These are phyloP conservation scores for Hylaeus volcanicus DNA, from an alignment of 1,140 invertebrate species.

Conservation along the genomic window DNA sequence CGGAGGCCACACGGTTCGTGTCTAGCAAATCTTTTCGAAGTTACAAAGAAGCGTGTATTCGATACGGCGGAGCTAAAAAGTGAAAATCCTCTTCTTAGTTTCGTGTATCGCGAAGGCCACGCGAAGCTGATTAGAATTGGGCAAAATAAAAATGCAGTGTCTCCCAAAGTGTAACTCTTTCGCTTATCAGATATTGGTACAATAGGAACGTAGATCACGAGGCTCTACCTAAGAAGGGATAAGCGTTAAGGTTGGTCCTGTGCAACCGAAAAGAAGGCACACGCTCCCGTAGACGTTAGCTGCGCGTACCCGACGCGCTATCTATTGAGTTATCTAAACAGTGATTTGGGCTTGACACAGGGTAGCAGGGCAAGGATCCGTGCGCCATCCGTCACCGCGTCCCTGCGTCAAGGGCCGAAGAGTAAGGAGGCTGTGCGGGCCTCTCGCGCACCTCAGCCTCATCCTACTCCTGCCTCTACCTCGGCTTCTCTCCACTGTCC, in stretches of 20 bases:
- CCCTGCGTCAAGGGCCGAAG: constrained; percentile 41
- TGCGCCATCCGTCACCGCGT: constrained; percentile 58
- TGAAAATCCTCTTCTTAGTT: too few relatives aligned
- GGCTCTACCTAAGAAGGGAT: neutral
- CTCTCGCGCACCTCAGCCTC: constrained; percentile 36
- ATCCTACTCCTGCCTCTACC: constrained; percentile 44
- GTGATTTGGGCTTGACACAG: constrained; percentile 59
- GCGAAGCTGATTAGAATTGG: too few relatives aligned
- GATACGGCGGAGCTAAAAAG: too few relatives aligned
- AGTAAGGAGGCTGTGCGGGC: constrained; percentile 43
- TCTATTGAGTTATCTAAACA: constrained; percentile 67
- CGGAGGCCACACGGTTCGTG: too few relatives aligned
- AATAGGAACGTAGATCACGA: neutral
- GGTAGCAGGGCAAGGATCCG: constrained; percentile 38
- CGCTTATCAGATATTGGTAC: neutral
- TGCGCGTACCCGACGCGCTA: constrained; percentile 37
- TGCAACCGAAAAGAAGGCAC: constrained; percentile 11
- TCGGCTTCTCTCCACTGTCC: constrained; percentile 59
- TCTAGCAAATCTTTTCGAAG: too few relatives aligned
- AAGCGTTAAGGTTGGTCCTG: neutral
- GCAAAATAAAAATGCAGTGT: too few relatives aligned
- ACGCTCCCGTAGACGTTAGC: constrained; percentile 28
- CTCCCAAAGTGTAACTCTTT: too few relatives aligned
- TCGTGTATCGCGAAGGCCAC: too few relatives aligned
- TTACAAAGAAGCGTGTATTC: too few relatives aligned